These are phyloP conservation scores for Poeciliopsis retropinna DNA, from an alignment of 2,113 vertebrate species.

Conservation along the genomic window DNA sequence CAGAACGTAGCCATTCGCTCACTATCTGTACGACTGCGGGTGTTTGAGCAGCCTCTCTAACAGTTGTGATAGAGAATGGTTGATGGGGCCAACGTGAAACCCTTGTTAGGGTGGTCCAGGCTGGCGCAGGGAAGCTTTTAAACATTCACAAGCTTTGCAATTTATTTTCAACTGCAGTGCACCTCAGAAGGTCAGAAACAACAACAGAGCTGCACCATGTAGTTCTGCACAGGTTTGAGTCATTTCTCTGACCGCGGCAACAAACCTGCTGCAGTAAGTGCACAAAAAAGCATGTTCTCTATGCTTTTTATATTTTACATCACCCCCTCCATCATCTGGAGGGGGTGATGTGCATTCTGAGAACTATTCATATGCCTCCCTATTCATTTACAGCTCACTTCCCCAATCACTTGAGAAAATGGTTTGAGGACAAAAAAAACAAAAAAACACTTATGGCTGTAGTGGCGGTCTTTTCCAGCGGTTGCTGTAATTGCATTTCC, in stretches of 20 bases:
- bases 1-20: slow-evolving; percentile 22
- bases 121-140: slow-evolving; percentile 13
- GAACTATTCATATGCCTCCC: slow-evolving; percentile 67
- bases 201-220: slow-evolving; percentile 30
- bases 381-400: slow-evolving; percentile 68
- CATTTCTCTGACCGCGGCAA: slow-evolving; percentile 24
- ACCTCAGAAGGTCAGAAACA: slow-evolving; percentile 17
- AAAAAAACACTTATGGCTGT: slow-evolving; percentile 69
- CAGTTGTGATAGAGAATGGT: slow-evolving; percentile 80
- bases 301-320: neutral
- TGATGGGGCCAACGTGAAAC: slow-evolving; percentile 43
- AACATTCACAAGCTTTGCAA: slow-evolving; percentile 22
- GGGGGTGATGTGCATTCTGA: slow-evolving; percentile 60
- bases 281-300: slow-evolving; percentile 33
- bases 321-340: slow-evolving; percentile 28
- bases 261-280: slow-evolving; percentile 45
- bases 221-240: slow-evolving; percentile 23
- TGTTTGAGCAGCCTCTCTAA: slow-evolving; percentile 28
- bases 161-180: slow-evolving; percentile 11
- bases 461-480: slow-evolving; percentile 62
- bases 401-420: slow-evolving; percentile 78
- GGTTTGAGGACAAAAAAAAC: slow-evolving; percentile 67
- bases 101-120: slow-evolving; percentile 7
- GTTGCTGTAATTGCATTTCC: slow-evolving; percentile 75
- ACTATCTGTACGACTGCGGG: slow-evolving; percentile 8